A percentile compares a stretch with the other conserved stretches of the same genome.
These are phyloP conservation scores for Poeciliopsis infans DNA, from an alignment of 2,797 vertebrate genomes.

Conservation along the genomic window DNA sequence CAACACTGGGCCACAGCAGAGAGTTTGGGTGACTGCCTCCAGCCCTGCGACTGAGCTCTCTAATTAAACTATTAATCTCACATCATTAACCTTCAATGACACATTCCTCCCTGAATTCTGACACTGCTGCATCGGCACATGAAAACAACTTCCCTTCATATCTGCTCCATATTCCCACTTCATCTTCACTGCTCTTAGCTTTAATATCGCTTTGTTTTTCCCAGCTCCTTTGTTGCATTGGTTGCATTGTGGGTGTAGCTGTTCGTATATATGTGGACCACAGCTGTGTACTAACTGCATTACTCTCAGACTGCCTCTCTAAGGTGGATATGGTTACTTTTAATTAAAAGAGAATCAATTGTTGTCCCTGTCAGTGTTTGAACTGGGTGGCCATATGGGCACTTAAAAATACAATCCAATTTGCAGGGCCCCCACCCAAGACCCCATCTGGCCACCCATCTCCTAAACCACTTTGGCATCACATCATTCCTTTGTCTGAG, in stretches of 20 bases:
- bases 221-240: conserved; percentile 6
- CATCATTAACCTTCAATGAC: conserved; percentile 77
- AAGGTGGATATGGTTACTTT: conserved; percentile 81
- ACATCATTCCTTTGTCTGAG: conserved; percentile 41
- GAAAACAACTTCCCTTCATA: conserved; percentile 55
- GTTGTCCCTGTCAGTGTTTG: conserved; percentile 69
- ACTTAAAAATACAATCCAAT: conserved; percentile 82
- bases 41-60: conserved; percentile 62
- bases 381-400: conserved; percentile 80
- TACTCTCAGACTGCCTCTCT: conserved; percentile 73
- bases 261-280: conserved; percentile 54
- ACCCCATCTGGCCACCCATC: conserved; percentile 43
- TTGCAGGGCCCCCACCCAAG: conserved; percentile 39
- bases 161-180: conserved; percentile 35
- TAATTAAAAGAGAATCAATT: conserved; percentile 85
- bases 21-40: conserved; percentile 70
- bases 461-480: conserved; percentile 60
- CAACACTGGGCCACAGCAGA: conserved; percentile 58
- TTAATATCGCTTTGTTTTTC: conserved; percentile 19
- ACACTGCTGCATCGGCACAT: conserved; percentile 58
- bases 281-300: conserved; percentile 80
- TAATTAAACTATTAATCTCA: conserved; percentile 85
- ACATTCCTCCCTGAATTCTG: conserved; percentile 60
- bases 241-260: conserved; percentile 14
- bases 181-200: conserved; percentile 16